Percentiles rank a stretch among this genome's conserved stretches.
Evolutionary conservation across 1,140 invertebrate species (phyloP).

Genomic region (Hyles vespertilio): DNA sequence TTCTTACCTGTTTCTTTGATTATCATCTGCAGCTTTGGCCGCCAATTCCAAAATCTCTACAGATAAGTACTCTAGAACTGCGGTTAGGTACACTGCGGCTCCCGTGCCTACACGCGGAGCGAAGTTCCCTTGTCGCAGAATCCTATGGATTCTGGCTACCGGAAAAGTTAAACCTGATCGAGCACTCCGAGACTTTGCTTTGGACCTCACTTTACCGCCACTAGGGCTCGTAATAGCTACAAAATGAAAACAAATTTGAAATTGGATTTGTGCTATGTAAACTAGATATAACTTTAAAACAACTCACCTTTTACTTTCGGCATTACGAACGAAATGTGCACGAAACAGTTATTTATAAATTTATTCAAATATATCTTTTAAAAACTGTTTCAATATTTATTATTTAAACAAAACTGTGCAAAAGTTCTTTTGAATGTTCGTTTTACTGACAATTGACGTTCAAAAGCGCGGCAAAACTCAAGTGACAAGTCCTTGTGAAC

Average conservation of each 20-base stretch:
- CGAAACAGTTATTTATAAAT: too few relatives aligned
- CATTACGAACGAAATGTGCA: too few relatives aligned
- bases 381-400: too few relatives aligned
- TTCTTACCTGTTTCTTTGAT: conserved; percentile 63
- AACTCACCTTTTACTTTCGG: too few relatives aligned
- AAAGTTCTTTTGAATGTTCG: too few relatives aligned
- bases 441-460: too few relatives aligned
- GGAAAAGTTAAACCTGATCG: conserved; percentile 83
- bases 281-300: too few relatives aligned
- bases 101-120: conserved; percentile 79
- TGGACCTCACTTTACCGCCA: conserved; percentile 1
- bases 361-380: too few relatives aligned
- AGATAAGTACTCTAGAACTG: conserved; percentile 76
- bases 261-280: too few relatives aligned
- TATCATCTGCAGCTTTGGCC: conserved; percentile 75
- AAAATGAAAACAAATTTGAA: not conserved
- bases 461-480: too few relatives aligned
- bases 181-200: conserved; percentile 23
- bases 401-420: too few relatives aligned
- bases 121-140: conserved; percentile 80
- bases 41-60: conserved; percentile 80
- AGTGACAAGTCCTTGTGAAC: too few relatives aligned
- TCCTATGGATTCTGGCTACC: conserved; percentile 78
- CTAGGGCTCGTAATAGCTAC: conserved; percentile 1
- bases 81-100: conserved; percentile 81